Conservation (phyloP, 2,113 vertebrate species). For the Syrmaticus mikado region DNA sequence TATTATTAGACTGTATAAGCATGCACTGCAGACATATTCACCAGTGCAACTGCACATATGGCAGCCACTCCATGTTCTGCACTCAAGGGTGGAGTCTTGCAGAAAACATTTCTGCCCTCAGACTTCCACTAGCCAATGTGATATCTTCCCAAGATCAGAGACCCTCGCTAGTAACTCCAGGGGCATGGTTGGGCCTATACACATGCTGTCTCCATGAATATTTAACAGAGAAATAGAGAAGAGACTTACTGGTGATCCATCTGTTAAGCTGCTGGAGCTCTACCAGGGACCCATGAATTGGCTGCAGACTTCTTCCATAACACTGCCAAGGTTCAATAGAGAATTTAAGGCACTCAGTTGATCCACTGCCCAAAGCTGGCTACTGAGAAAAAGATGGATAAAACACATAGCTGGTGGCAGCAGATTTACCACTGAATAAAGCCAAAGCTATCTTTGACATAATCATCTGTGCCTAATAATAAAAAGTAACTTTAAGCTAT, state of each 20-base stretch:
- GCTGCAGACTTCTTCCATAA: conserved; percentile 65
- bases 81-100: conserved; percentile 58
- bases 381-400: conserved; percentile 19
- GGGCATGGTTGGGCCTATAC: conserved; percentile 50
- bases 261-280: conserved; percentile 76
- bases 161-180: conserved; percentile 58
- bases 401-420: background rate
- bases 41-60: conserved; percentile 60
- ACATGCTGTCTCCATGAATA: conserved; percentile 77
- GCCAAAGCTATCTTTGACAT: conserved; percentile 48
- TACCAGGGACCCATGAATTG: conserved; percentile 74
- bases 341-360: conserved; percentile 69
- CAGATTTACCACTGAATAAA: conserved; percentile 49
- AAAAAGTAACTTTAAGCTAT: background rate
- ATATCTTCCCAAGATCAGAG: conserved; percentile 62
- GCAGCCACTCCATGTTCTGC: conserved; percentile 44
- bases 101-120: conserved; percentile 64
- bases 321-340: conserved; percentile 69
- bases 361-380: conserved; percentile 56
- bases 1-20: conserved; percentile 67
- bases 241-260: conserved; percentile 73
- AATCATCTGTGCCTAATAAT: conserved; percentile 43
- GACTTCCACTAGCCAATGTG: conserved; percentile 55
- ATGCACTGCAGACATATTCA: conserved; percentile 52
- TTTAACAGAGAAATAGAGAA: conserved; percentile 78